Evolutionary conservation across 23 tunicate genomes (phyloP).

Genomic region (Ciona savignyi): DNA sequence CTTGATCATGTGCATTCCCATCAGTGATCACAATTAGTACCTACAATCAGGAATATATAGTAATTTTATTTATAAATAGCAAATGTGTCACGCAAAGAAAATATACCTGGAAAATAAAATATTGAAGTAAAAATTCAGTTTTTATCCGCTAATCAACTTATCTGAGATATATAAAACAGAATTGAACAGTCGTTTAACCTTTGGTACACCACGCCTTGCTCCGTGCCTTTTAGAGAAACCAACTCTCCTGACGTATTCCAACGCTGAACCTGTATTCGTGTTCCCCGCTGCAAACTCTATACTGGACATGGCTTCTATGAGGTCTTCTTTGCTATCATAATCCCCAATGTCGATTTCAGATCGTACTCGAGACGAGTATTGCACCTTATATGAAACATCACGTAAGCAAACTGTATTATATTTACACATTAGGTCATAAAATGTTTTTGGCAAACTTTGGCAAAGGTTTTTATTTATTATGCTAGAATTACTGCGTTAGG

Average conservation of each 20-base stretch:
- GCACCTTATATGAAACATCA: slow-evolving; percentile 13
- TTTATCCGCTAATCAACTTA: too few species aligned
- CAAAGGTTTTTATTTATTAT: too few species aligned
- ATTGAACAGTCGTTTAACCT: too few species aligned
- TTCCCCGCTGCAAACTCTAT: slow-evolving; percentile 41
- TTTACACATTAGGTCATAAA: background rate
- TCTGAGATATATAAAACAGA: too few species aligned
- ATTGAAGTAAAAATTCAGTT: too few species aligned
- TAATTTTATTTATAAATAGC: too few species aligned
- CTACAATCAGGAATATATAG: too few species aligned
- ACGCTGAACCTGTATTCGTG: slow-evolving; percentile 59
- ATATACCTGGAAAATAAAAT: background rate
- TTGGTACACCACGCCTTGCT: slow-evolving; percentile 50
- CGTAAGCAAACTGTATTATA: background rate
- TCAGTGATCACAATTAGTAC: slow-evolving; percentile 75
- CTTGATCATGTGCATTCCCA: slow-evolving; percentile 63
- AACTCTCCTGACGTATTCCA: slow-evolving; percentile 37
- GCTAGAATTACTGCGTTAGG: too few species aligned
- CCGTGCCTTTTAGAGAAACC: slow-evolving; percentile 49
- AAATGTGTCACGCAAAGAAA: background rate
- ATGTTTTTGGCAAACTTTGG: background rate
- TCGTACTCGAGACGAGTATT: slow-evolving; percentile 40
- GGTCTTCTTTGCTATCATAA: slow-evolving; percentile 33
- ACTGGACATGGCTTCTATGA: slow-evolving; percentile 30
- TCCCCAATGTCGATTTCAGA: slow-evolving; percentile 55